Evolutionary conservation across 2,888 invertebrate genomes (phyloP).

Genomic region (Lasioglossum malachurum): DNA sequence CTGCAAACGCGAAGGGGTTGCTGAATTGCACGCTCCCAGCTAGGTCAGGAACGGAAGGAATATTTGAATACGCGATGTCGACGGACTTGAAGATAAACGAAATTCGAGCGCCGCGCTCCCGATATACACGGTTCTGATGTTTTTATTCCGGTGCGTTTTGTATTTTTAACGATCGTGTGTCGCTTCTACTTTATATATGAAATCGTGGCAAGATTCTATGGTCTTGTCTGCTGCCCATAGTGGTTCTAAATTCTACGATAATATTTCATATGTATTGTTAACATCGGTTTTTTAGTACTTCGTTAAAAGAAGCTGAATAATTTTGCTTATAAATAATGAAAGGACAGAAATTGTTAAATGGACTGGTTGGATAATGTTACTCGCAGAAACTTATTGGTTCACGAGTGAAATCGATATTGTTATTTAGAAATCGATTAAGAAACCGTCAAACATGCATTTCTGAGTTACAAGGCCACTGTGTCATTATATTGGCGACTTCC

Average conservation of each 20-base stretch:
- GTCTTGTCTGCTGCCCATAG: background rate
- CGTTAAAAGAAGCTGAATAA: background rate
- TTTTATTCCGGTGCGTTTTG: slow-evolving; percentile 1
- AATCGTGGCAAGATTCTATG: background rate
- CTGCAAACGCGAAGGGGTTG: slow-evolving; percentile 31
- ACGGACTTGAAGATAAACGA: slow-evolving; percentile 13
- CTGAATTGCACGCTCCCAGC: slow-evolving; percentile 9
- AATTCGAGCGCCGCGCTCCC: background rate
- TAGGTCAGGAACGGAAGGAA: slow-evolving; percentile 42
- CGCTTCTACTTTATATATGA: background rate
- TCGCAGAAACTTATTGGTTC: too few relatives aligned
- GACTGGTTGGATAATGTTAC: too few relatives aligned
- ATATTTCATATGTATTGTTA: background rate
- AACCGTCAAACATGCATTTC: background rate
- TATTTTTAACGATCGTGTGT: slow-evolving; percentile 9
- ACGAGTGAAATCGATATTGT: too few relatives aligned
- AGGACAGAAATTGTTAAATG: too few relatives aligned
- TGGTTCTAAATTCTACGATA: background rate
- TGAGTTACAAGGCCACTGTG: background rate
- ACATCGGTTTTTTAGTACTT: background rate
- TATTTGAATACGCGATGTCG: slow-evolving; percentile 41
- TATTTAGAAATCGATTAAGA: background rate
- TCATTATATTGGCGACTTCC: background rate
- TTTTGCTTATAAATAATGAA: background rate
- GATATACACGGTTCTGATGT: background rate